Evolutionary conservation across 2,797 vertebrate species (phyloP).

Genomic region (Crypturellus tataupa): DNA sequence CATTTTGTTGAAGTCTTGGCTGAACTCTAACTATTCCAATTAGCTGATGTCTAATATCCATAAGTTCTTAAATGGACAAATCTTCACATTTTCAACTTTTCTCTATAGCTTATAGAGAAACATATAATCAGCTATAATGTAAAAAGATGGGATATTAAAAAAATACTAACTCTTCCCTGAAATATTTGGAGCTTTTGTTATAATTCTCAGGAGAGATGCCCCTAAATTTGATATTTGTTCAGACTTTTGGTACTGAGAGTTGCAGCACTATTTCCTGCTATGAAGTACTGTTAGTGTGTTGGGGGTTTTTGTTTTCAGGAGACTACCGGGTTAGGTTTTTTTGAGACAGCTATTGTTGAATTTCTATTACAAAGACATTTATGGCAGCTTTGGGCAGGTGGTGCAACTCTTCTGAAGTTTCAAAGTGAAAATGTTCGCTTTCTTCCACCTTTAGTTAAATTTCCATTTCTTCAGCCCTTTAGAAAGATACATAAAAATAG

Average conservation of each 20-base stretch:
- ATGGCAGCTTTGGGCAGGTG: neutral
- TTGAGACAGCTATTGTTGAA: neutral
- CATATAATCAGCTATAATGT: fast-evolving
- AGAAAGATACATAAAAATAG: neutral
- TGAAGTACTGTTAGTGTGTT: fast-evolving
- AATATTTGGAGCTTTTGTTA: fast-evolving
- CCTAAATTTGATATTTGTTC: neutral
- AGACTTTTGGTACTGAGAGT: neutral
- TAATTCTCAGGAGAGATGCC: neutral
- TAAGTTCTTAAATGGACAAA: neutral
- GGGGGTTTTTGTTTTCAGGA: fast-evolving
- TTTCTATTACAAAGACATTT: neutral
- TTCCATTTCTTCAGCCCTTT: neutral
- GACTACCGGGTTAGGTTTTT: neutral
- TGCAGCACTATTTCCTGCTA: fast-evolving
- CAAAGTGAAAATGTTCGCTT: neutral
- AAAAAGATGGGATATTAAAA: neutral
- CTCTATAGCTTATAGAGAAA: neutral
- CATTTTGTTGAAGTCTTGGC: neutral
- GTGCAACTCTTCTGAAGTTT: neutral
- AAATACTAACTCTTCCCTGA: neutral
- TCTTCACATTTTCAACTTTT: neutral
- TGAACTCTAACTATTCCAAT: neutral
- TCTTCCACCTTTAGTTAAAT: neutral
- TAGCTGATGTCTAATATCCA: fast-evolving